Evolutionary conservation across 2,113 vertebrate genomes (phyloP), one percentile per base, ranked within the genome.

Genomic region (Camelus dromedarius): DNA sequence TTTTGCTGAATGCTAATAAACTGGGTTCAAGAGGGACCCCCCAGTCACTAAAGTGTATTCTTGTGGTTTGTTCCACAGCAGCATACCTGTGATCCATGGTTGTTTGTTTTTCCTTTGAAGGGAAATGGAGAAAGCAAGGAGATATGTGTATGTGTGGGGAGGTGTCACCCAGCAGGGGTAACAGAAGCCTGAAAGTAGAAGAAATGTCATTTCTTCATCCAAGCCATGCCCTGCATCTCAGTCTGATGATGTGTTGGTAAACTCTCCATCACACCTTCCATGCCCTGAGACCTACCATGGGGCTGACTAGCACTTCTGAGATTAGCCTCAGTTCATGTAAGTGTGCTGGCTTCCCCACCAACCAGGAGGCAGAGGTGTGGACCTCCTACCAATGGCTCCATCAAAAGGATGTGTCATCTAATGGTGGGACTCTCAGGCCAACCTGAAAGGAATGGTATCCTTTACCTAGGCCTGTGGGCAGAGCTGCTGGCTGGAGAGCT

Each of bases 1-100:
- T 96, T 96, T 95, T 97, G 96, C 66, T 75, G 81, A 97, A 93
- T 97, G 89, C 93, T 96, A 98, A 97, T 98, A 98, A 98, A 98
- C 85, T 95, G 85, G 95, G 91, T 96, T 97, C 96, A 85, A 76
- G 80, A 96, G 67, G 91, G 91, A 92, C 48, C 92, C 70, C n/a
- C 89, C 95, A 79, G 72, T 95, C 91, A 84, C 85, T 89, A 69
- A 96, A 80, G 85, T 77, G 76, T 46, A 94, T 85, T 95, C 52
- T 95, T 96, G 48, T 96, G 79, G 48, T 96, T 96, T 97, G 83
- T 97, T 93, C 58, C 30, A 69, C n/a, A 93, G 60, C 42, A 96
- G 42, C 22, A 66, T 94, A 35, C 81, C 32, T 95, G 56, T 88
- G 66, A 91, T 56, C 62, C 77, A 15, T 82, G 35, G n/a, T 80